Conservation (phyloP, 2,797 vertebrate species). For the Eulemur coronatus region DNA sequence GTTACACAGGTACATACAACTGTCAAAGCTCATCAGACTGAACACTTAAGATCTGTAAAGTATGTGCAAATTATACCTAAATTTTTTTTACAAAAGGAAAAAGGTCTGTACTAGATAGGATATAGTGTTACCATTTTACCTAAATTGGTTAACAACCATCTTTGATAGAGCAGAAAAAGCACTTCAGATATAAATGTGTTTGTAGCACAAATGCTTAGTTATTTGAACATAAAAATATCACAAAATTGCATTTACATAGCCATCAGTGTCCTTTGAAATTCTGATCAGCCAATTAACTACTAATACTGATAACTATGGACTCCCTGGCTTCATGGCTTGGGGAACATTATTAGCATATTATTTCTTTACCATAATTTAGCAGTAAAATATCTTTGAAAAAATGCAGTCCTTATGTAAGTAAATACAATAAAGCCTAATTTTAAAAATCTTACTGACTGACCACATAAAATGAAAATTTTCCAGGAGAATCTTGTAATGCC, state of each 20-base stretch:
- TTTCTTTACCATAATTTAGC: conserved; percentile 47
- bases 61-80: background rate
- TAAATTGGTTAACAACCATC: conserved; percentile 6
- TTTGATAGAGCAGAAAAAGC: background rate
- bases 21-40: background rate
- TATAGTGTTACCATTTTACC: conserved; percentile 15
- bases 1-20: background rate
- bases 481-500: background rate
- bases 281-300: background rate
- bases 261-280: conserved; percentile 15
- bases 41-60: background rate
- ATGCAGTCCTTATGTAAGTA: background rate
- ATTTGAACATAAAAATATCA: conserved; percentile 31
- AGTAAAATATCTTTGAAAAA: conserved; percentile 38
- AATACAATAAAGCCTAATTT: conserved; percentile 24
- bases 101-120: background rate
- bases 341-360: conserved; percentile 9
- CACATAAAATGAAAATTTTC: conserved; percentile 20
- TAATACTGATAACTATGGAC: background rate
- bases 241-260: conserved; percentile 24
- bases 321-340: background rate
- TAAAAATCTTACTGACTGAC: conserved; percentile 18
- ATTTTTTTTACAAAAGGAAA: background rate
- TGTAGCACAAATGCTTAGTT: background rate
- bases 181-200: background rate